These are phyloP conservation scores for Manis pentadactyla DNA, from an alignment of 2,797 vertebrate species.

Conservation along the genomic window DNA sequence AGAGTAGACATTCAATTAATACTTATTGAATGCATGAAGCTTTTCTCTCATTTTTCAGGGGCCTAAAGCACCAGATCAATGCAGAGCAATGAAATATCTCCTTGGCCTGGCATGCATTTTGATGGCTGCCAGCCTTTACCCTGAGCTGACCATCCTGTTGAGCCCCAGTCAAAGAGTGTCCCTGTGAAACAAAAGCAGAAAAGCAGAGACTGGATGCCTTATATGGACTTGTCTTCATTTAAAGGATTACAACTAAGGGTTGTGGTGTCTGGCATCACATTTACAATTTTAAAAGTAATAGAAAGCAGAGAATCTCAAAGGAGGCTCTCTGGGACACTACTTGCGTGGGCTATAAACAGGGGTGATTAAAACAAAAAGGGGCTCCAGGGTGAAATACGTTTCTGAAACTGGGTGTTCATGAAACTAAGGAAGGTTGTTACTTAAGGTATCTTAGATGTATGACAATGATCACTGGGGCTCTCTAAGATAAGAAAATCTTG, in stretches of 20 bases:
- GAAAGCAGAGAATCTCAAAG: background rate
- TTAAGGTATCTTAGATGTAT: background rate
- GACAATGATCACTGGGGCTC: background rate
- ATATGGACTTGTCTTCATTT: background rate
- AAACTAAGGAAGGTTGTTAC: background rate
- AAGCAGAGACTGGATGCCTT: background rate
- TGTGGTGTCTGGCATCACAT: background rate
- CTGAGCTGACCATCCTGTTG: background rate
- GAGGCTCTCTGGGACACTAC: background rate
- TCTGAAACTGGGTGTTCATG: background rate
- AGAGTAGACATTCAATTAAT: background rate
- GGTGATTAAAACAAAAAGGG: background rate
- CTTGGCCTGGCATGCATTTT: background rate
- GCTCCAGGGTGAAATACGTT: background rate
- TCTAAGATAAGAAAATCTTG: background rate
- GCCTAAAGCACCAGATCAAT: background rate
- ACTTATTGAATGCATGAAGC: background rate
- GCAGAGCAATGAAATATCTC: background rate
- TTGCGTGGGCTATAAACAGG: background rate
- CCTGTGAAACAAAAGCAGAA: background rate
- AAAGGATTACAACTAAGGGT: background rate
- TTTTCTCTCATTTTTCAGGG: background rate
- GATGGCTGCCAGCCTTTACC: background rate
- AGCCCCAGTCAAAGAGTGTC: background rate
- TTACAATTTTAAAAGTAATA: background rate